Conservation (phyloP, 2,888 invertebrate genomes). For the Cheilosia impressa region DNA sequence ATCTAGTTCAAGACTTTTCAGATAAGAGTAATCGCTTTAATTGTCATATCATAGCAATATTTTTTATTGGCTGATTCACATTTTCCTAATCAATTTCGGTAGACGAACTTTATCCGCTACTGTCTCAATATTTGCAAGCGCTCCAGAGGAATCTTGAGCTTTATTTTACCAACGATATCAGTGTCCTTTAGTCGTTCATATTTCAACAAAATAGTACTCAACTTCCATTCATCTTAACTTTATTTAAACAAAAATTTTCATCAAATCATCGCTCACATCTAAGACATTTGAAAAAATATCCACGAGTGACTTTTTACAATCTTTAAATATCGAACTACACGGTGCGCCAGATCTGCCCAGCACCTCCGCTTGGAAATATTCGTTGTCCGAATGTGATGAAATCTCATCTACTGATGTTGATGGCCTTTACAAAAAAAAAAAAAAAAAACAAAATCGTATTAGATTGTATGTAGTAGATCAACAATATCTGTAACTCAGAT, state of each 20-base stretch:
- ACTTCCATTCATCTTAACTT: neutral
- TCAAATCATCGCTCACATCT: constrained; percentile 28
- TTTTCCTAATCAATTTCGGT: no score
- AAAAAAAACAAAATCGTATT: neutral
- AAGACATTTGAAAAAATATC: constrained; percentile 79
- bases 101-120: no score
- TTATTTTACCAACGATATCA: no score
- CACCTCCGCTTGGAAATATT: constrained; percentile 89
- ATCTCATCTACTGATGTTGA: constrained; percentile 88
- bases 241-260: constrained; percentile 22
- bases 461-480: neutral
- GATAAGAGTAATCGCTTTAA: no score
- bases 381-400: constrained; percentile 88
- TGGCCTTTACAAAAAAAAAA: constrained; percentile 84
- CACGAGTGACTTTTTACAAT: constrained; percentile 80
- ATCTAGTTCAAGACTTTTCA: no score
- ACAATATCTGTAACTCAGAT: neutral
- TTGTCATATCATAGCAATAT: no score
- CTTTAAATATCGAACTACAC: constrained; percentile 80
- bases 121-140: no score
- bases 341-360: constrained; percentile 85
- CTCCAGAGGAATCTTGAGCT: no score
- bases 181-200: no score
- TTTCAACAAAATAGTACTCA: neutral
- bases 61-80: no score